Percentiles rank a stretch among this genome's conserved stretches.
Evolutionary conservation across 1,140 invertebrate genomes (phyloP).

Genomic region (Pteromalus puparum): DNA sequence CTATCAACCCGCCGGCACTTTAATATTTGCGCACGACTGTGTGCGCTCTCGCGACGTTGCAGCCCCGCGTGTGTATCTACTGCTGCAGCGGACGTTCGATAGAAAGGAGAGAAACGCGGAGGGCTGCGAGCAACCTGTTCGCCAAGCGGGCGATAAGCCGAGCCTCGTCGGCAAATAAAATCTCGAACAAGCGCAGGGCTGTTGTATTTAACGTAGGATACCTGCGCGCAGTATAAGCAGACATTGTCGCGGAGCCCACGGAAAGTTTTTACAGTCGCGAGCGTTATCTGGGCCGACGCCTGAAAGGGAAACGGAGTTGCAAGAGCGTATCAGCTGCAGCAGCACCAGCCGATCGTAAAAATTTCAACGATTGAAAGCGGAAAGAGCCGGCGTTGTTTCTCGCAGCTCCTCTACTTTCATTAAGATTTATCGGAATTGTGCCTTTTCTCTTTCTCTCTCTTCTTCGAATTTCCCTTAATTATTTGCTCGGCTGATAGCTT

Average conservation of each 20-base stretch:
- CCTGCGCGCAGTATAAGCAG: conserved; percentile 12
- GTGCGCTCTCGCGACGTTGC: not conserved
- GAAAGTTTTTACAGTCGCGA: conserved; percentile 44
- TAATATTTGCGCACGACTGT: conserved; percentile 67
- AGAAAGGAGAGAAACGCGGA: conserved; percentile 19
- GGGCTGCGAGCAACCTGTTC: conserved; percentile 55
- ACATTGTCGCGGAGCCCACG: conserved; percentile 21
- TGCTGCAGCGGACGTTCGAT: conserved; percentile 13
- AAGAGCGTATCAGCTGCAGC: not conserved
- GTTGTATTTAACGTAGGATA: conserved; percentile 64
- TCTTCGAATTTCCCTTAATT: conserved; percentile 14
- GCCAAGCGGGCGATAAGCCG: conserved; percentile 66
- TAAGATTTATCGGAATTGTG: conserved; percentile 23
- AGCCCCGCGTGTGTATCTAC: not conserved
- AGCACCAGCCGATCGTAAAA: conserved; percentile 40
- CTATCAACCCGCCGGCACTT: conserved; percentile 64
- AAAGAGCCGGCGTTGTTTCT: conserved; percentile 17
- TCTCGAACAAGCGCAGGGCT: conserved; percentile 71
- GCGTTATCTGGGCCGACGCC: conserved; percentile 26
- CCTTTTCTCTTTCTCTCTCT: not conserved
- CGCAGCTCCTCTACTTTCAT: conserved; percentile 1
- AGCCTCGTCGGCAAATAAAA: conserved; percentile 72
- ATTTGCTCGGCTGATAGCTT: conserved; percentile 15
- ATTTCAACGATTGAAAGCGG: conserved; percentile 39
- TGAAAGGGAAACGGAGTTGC: conserved; percentile 19